phyloP scores from a whole-genome alignment of 1,140 invertebrate genomes.

The Ruditapes philippinarum region DNA sequence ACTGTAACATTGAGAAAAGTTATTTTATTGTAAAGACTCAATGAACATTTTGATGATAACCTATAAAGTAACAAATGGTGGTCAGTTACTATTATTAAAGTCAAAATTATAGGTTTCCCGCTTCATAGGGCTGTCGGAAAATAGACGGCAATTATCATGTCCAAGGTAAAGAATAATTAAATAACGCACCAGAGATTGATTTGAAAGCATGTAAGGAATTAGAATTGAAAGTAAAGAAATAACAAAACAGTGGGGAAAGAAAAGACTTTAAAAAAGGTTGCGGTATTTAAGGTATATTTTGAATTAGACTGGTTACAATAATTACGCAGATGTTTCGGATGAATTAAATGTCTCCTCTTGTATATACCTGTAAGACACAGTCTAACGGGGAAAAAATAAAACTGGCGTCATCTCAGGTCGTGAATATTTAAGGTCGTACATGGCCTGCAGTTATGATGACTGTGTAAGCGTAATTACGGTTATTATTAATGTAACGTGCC shows the following conservation, averaged over 20 bases:
- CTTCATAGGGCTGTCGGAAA: not conserved
- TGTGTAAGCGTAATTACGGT: conserved; percentile 33
- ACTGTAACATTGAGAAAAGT: conserved; percentile 20
- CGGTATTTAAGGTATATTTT: not conserved
- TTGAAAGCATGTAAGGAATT: not conserved
- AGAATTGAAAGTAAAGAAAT: not conserved
- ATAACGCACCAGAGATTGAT: not conserved
- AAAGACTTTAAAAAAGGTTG: not conserved
- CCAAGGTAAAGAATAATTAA: conserved; percentile 29
- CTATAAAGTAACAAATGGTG: conserved; percentile 18
- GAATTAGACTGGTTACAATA: conserved; percentile 4
- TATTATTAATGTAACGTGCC: conserved; percentile 50
- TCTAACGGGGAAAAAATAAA: conserved; percentile 11
- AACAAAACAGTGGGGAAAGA: no score
- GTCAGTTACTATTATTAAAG: conserved; percentile 42
- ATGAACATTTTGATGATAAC: conserved; percentile 39
- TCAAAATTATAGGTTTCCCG: conserved; percentile 43
- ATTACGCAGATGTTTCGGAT: not conserved
- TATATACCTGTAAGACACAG: not conserved
- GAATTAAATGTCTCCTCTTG: not conserved
- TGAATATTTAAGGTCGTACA: conserved; percentile 31
- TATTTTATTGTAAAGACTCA: conserved; percentile 31
- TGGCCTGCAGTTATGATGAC: conserved; percentile 27
- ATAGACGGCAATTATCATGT: conserved; percentile 19
- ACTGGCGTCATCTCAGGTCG: conserved; percentile 32